Conservation (phyloP, 2,113 vertebrate genomes). For the Rhabdomys dilectus region DNA sequence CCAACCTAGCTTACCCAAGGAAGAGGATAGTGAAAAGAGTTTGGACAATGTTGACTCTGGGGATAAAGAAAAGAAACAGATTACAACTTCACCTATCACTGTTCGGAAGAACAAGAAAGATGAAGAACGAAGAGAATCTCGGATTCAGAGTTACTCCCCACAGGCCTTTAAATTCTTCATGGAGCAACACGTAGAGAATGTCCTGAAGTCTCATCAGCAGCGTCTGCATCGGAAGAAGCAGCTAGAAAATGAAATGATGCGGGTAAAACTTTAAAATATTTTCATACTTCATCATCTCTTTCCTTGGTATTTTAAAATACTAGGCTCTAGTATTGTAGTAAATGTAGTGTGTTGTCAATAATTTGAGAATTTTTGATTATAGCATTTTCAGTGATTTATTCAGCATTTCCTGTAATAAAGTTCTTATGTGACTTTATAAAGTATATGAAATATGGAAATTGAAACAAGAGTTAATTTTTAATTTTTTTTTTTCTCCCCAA, state of each 20-base stretch:
- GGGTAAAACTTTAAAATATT: constrained; percentile 89
- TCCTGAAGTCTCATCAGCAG: constrained; percentile 97
- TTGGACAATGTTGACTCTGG: constrained; percentile 80
- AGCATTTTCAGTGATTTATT: constrained; percentile 64
- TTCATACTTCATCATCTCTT: constrained; percentile 52
- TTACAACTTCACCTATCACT: constrained; percentile 97
- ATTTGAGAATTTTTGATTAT: constrained; percentile 59
- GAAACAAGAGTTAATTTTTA: constrained; percentile 42
- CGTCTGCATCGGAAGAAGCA: constrained; percentile 97
- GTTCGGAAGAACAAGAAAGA: constrained; percentile 96
- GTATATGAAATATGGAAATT: constrained; percentile 19
- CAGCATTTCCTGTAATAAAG: constrained; percentile 54
- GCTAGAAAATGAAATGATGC: constrained; percentile 98
- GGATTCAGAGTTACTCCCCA: constrained; percentile 95
- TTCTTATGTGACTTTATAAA: constrained; percentile 51
- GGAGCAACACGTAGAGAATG: constrained; percentile 99
- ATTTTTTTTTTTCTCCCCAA: not conserved
- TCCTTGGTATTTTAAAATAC: constrained; percentile 49
- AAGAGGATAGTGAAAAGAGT: constrained; percentile 89
- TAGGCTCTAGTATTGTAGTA: not conserved
- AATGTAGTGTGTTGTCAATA: constrained; percentile 19
- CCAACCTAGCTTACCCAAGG: constrained; percentile 80
- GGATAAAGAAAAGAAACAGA: constrained; percentile 97
- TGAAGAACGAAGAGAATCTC: constrained; percentile 94
- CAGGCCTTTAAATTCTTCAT: constrained; percentile 99